Conservation (phyloP, 2,888 invertebrate genomes). For the Drosophila atroscutellata region DNA sequence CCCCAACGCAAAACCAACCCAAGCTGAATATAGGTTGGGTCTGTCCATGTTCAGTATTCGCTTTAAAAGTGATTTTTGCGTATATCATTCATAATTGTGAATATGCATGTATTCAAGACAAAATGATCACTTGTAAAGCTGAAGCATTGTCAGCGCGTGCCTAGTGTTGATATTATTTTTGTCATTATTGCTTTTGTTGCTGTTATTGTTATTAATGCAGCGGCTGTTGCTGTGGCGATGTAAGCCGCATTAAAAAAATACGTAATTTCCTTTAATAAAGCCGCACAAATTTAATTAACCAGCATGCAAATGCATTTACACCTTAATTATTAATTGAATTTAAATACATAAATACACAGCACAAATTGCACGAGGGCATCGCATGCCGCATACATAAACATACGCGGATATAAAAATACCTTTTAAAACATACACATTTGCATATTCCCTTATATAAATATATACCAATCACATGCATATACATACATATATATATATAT, state of each 20-base stretch:
- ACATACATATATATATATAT: constrained; percentile 5
- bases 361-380: constrained; percentile 31
- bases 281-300: constrained; percentile 82
- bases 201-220: constrained; percentile 35
- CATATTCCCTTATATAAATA: neutral
- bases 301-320: constrained; percentile 82
- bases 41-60: neutral
- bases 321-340: constrained; percentile 83
- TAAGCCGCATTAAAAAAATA: constrained; percentile 63
- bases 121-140: constrained; percentile 43
- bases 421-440: neutral
- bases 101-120: constrained; percentile 25
- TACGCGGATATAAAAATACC: neutral
- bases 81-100: constrained; percentile 18
- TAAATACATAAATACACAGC: constrained; percentile 66
- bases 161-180: constrained; percentile 21
- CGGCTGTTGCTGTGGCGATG: constrained; percentile 50
- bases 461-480: neutral
- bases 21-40: neutral
- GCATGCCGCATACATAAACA: constrained; percentile 9
- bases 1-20: neutral
- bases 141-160: constrained; percentile 21
- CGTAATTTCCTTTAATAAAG: constrained; percentile 81
- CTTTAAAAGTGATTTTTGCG: constrained; percentile 37
- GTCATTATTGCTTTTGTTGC: constrained; percentile 11